phyloP scores from a whole-genome alignment of 2,113 vertebrate species.

The Nansenia antarctica region DNA sequence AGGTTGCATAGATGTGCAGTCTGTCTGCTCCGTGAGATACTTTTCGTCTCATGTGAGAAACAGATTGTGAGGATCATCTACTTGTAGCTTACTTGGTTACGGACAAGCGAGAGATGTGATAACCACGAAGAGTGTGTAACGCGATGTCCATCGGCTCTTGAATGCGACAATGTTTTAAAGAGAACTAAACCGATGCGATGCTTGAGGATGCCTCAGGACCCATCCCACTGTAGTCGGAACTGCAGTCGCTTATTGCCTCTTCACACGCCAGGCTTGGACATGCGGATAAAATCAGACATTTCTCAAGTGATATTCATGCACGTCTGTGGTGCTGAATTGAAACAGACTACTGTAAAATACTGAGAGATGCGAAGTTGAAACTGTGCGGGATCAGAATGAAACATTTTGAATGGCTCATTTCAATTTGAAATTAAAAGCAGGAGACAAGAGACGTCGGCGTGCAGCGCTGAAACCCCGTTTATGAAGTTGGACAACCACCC shows the following conservation, averaged over 20 bases:
- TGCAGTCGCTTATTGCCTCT: neutral
- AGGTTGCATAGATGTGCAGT: neutral
- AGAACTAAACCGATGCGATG: conserved; percentile 29
- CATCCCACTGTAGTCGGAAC: conserved; percentile 29
- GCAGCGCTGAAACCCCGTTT: conserved; percentile 38
- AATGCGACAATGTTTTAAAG: conserved; percentile 44
- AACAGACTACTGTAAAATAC: conserved; percentile 7
- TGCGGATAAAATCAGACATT: neutral
- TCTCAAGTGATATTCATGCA: neutral
- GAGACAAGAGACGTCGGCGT: conserved; percentile 51
- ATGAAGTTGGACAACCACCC: conserved; percentile 61
- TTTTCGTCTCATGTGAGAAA: neutral
- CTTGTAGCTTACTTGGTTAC: conserved; percentile 18
- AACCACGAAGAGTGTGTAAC: conserved; percentile 38
- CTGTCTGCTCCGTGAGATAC: conserved; percentile 5
- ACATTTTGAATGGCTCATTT: conserved; percentile 34
- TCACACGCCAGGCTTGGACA: conserved; percentile 3
- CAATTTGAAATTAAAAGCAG: conserved; percentile 52
- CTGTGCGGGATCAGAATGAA: conserved; percentile 8
- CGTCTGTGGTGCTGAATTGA: conserved; percentile 12
- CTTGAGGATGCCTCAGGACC: conserved; percentile 45
- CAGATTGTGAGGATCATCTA: neutral
- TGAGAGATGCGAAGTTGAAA: conserved; percentile 1
- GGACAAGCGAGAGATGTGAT: neutral
- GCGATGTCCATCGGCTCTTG: conserved; percentile 35